Conservation (phyloP, 2,888 invertebrate genomes). For the Allygus modestus region DNA sequence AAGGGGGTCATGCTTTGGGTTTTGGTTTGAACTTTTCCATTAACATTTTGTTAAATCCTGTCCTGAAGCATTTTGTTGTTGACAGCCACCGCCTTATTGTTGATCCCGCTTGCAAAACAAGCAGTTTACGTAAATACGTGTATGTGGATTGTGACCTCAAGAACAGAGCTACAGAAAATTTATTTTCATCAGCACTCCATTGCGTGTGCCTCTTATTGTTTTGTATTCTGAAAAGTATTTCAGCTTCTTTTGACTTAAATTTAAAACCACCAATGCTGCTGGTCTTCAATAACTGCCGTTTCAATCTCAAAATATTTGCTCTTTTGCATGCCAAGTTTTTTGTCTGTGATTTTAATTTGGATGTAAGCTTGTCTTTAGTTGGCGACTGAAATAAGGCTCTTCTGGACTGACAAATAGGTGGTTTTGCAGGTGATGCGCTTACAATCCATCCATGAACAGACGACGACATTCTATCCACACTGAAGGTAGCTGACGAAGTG, state of each 20-base stretch:
- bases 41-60: slow-evolving; percentile 68
- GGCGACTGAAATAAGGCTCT: neutral
- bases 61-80: slow-evolving; percentile 66
- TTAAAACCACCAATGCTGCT: neutral
- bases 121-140: slow-evolving; percentile 67
- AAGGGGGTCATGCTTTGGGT: slow-evolving; percentile 68
- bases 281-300: neutral
- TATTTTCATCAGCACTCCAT: slow-evolving; percentile 70
- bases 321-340: slow-evolving; percentile 38
- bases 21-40: slow-evolving; percentile 67
- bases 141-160: slow-evolving; percentile 71
- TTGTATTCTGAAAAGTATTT: slow-evolving; percentile 67
- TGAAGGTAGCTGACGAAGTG: neutral
- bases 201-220: slow-evolving; percentile 65
- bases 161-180: slow-evolving; percentile 70
- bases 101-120: slow-evolving; percentile 69
- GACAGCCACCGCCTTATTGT: slow-evolving; percentile 70
- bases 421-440: neutral
- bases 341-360: neutral
- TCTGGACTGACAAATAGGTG: neutral
- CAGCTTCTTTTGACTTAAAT: slow-evolving; percentile 61
- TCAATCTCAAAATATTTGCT: slow-evolving; percentile 54
- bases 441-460: neutral
- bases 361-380: neutral
- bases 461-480: neutral